Percentiles rank a stretch among this genome's conserved stretches.
These are phyloP conservation scores for Fistularia tabacaria DNA, from an alignment of 2,797 vertebrate species.

Conservation along the genomic window DNA sequence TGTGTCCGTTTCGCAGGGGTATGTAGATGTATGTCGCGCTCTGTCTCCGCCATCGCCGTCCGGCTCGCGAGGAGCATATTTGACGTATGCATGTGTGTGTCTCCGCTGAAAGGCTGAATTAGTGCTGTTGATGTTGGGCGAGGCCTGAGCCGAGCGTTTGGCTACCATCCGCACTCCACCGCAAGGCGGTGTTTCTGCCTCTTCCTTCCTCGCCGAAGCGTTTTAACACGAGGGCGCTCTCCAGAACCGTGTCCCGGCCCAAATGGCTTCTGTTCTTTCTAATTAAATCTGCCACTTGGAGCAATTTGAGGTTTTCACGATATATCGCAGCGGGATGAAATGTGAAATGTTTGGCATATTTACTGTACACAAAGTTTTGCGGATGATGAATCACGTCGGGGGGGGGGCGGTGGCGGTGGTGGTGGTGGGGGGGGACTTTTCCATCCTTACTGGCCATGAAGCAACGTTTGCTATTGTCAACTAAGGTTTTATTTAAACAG, in stretches of 20 bases:
- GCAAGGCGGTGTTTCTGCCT: constrained; percentile 48
- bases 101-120: constrained; percentile 46
- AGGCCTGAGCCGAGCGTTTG: constrained; percentile 39
- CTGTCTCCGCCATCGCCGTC: constrained; percentile 25
- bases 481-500: no score
- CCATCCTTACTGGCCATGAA: constrained; percentile 1
- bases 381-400: constrained; percentile 22
- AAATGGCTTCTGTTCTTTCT: constrained; percentile 32
- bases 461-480: background rate
- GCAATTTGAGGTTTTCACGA: constrained; percentile 25
- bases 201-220: constrained; percentile 43
- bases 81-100: constrained; percentile 13
- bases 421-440: constrained; percentile 6
- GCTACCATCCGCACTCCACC: constrained; percentile 47
- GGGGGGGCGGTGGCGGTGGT: no score
- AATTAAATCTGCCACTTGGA: constrained; percentile 57
- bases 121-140: constrained; percentile 62
- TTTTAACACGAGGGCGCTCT: constrained; percentile 35
- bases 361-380: constrained; percentile 24
- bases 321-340: constrained; percentile 22
- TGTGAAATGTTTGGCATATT: constrained; percentile 26
- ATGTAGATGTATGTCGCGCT: constrained; percentile 17
- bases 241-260: constrained; percentile 46
- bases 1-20: constrained; percentile 8
- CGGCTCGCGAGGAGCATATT: constrained; percentile 11